phyloP scores from a whole-genome alignment of 2,113 vertebrate genomes.

The Thermophis baileyi region DNA sequence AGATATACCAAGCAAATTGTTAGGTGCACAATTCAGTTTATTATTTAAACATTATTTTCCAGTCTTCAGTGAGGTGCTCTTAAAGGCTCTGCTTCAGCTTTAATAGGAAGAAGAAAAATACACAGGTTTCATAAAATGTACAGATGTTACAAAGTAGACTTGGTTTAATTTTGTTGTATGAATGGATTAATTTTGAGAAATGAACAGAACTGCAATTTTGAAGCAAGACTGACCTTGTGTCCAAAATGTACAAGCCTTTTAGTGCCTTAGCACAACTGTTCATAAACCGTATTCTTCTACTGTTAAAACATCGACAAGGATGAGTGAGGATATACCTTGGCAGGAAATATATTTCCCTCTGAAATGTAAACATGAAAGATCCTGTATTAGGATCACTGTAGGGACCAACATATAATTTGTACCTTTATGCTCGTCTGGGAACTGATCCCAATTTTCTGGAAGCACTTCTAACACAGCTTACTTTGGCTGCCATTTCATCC shows the following conservation, averaged over 20 bases:
- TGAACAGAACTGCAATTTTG: slow-evolving; percentile 43
- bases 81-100: slow-evolving; percentile 48
- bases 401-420: background rate
- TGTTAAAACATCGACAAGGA: background rate
- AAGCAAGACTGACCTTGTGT: slow-evolving; percentile 28
- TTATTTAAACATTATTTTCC: slow-evolving; percentile 35
- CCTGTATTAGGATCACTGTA: background rate
- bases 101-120: slow-evolving; percentile 44
- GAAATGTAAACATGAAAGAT: background rate
- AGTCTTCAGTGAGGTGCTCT: slow-evolving; percentile 53
- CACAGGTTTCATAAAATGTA: background rate
- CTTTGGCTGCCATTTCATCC: background rate
- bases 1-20: slow-evolving; percentile 12
- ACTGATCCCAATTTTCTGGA: background rate
- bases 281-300: background rate
- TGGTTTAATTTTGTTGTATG: slow-evolving; percentile 10
- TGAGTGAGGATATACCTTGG: background rate
- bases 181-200: slow-evolving; percentile 49
- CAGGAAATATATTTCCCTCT: background rate
- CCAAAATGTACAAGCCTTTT: slow-evolving; percentile 31
- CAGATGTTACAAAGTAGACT: slow-evolving; percentile 1
- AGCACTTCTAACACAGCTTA: background rate
- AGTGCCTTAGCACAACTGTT: background rate
- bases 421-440: background rate
- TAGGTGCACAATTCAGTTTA: slow-evolving; percentile 15